Base-by-base conservation (phyloP, 2,113 vertebrate species). In the Rattus rattus region DNA sequence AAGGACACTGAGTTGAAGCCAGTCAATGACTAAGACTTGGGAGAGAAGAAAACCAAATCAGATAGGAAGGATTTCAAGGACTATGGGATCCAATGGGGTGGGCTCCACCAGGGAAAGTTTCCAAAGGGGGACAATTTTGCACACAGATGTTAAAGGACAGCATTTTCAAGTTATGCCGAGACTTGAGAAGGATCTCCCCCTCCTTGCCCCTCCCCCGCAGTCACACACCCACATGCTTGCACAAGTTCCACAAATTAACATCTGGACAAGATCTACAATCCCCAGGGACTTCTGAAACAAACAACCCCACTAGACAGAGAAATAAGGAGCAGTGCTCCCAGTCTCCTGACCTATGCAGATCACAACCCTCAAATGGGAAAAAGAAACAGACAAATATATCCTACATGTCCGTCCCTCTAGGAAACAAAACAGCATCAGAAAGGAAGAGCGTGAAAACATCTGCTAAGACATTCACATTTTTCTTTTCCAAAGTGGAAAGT, bases 241-340 rank as follows among this genome's bases (percentile, higher is more conserved):
- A 43, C 16, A 43, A 67, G 43, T 76, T 63, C 26, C 61, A 69
- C 36, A 61, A 61, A 16, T 61, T 84, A 92, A 33, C 28, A 59
- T 67, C 65, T 73, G 39, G 63, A 36, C 56, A 20, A 76, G 43
- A 69, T 17, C 30, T 72, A 84, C 16, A 63, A 84, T 14, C 52
- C 22, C 17, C 10, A 28, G 54, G 12, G 43, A 7, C 75, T 76
- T 85, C 91, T 70, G 19, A 94, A 90, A 28, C 47, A 92, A 86
- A n/a, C 2, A 43, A 16, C 33, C 17, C 7, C 61, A 83, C 36
- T 2, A n/a, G 49, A 81, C 33, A 13, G 33, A 28, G n/a, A 47
- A 54, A n/a, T 20, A 30, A 54, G 28, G 33, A 70, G 36, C 30
- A 19, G 5, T 0, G 0, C 0, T 26, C 14, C 12, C 8, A 2